These are phyloP conservation scores for Leptinotarsa haldemani DNA, from an alignment of 2,888 invertebrate species.

Conservation along the genomic window DNA sequence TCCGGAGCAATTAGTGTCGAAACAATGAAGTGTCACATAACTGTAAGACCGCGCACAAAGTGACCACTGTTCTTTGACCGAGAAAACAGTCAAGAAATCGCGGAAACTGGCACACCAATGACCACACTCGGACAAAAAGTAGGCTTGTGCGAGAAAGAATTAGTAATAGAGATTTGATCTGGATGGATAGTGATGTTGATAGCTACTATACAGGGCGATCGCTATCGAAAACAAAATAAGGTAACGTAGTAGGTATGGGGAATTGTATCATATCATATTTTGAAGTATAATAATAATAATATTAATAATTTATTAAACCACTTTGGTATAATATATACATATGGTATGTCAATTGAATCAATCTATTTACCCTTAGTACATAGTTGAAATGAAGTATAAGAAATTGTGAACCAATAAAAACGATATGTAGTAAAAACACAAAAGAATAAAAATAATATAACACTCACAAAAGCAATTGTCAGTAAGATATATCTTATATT, in stretches of 20 bases:
- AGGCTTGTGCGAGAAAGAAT: slow-evolving; percentile 9
- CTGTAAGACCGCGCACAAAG: slow-evolving; percentile 31
- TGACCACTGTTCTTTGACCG: slow-evolving; percentile 23
- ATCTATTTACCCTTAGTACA: no score
- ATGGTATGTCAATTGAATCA: no score
- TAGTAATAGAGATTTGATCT: neutral
- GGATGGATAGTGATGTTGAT: slow-evolving; percentile 3
- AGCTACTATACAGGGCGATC: neutral
- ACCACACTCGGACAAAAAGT: slow-evolving; percentile 11
- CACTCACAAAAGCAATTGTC: no score
- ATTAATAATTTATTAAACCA: no score
- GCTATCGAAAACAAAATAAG: neutral
- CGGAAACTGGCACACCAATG: slow-evolving; percentile 25
- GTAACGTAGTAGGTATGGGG: neutral
- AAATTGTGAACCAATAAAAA: no score
- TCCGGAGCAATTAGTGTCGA: slow-evolving; percentile 21
- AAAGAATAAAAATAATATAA: no score
- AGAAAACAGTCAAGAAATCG: slow-evolving; percentile 10
- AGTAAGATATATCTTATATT: no score
- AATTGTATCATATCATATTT: neutral
- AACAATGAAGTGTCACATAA: slow-evolving; percentile 42
- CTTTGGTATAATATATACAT: no score
- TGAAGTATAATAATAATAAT: neutral
- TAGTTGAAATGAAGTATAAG: no score
- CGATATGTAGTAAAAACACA: no score